These are phyloP conservation scores for Scelioninae gen. 2 DNA, from an alignment of 2,888 invertebrate species.

Conservation along the genomic window DNA sequence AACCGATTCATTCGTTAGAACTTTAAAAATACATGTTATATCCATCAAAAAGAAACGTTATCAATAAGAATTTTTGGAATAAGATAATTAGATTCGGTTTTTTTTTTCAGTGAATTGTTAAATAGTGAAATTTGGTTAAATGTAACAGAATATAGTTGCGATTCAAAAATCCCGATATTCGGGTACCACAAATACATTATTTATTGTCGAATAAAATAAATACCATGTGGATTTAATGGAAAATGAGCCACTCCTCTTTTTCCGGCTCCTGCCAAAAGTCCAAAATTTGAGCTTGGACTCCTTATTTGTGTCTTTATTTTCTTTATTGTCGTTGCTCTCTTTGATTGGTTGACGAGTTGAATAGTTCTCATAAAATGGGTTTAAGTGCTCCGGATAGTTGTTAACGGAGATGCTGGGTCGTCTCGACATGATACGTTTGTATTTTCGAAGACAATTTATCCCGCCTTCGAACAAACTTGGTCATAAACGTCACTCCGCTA, in stretches of 20 bases:
- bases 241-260: conserved; percentile 80
- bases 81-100: too few species aligned
- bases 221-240: conserved; percentile 71
- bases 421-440: conserved; percentile 71
- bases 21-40: too few species aligned
- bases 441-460: conserved; percentile 49
- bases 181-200: too few species aligned
- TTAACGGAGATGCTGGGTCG: conserved; percentile 78
- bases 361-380: conserved; percentile 83
- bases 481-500: conserved; percentile 10
- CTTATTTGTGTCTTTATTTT: conserved; percentile 63
- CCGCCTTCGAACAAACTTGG: conserved; percentile 21
- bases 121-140: too few species aligned
- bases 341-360: conserved; percentile 54
- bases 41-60: too few species aligned
- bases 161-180: too few species aligned
- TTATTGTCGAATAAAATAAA: too few species aligned
- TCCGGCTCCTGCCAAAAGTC: conserved; percentile 75
- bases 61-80: too few species aligned
- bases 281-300: conserved; percentile 71
- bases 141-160: too few species aligned
- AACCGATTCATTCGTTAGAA: too few species aligned
- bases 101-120: too few species aligned
- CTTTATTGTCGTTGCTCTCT: conserved; percentile 57
- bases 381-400: conserved; percentile 86